phyloP scores from a whole-genome alignment of 2,888 invertebrate genomes.

The Sminthurinus aureus region DNA sequence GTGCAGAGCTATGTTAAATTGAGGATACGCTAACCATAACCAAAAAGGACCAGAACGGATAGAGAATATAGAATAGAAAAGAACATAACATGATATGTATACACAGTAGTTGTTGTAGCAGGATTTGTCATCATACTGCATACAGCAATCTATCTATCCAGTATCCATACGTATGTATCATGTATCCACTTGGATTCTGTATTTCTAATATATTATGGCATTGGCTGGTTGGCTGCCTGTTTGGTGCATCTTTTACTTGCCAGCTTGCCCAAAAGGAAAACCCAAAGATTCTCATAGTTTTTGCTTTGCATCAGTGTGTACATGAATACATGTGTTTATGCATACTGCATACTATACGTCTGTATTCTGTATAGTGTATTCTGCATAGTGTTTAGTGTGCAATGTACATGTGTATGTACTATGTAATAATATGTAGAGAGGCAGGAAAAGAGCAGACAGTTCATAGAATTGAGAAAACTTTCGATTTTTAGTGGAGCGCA shows the following conservation, averaged over 20 bases:
- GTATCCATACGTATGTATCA: too few relatives aligned
- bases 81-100: too few relatives aligned
- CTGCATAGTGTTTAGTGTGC: too few relatives aligned
- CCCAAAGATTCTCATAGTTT: background rate
- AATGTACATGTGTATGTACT: too few relatives aligned
- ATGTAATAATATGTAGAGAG: background rate
- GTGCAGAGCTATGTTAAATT: too few relatives aligned
- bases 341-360: background rate
- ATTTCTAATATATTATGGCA: background rate
- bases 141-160: background rate
- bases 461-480: conserved; percentile 20
- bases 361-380: background rate
- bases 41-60: background rate
- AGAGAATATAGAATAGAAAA: too few relatives aligned
- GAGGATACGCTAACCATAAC: background rate
- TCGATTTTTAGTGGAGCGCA: conserved; percentile 19
- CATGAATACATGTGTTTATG: background rate
- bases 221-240: background rate
- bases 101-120: background rate
- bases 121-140: background rate
- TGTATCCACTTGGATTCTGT: too few relatives aligned
- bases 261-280: background rate
- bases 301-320: background rate
- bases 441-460: background rate
- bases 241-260: background rate